phyloP scores from a whole-genome alignment of 1,140 invertebrate genomes.

The Apis florea region DNA sequence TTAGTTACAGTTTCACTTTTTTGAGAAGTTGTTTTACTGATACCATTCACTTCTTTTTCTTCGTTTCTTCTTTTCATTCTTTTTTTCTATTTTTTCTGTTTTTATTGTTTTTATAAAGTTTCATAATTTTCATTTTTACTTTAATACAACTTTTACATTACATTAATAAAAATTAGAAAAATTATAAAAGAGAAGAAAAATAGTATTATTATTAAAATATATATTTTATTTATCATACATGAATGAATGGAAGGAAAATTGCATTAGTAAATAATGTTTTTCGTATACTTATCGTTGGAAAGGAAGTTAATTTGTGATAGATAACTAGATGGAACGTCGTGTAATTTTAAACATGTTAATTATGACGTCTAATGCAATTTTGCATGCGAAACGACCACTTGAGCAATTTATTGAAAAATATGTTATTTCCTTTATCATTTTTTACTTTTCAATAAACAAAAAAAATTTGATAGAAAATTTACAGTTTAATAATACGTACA shows the following conservation, averaged over 20 bases:
- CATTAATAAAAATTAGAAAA: neutral
- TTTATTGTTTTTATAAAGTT: too few relatives aligned
- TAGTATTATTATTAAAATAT: neutral
- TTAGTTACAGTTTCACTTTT: too few relatives aligned
- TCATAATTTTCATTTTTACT: too few relatives aligned
- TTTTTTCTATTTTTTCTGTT: too few relatives aligned
- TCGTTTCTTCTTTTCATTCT: too few relatives aligned
- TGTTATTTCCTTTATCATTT: neutral
- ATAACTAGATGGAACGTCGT: neutral
- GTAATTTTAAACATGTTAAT: slow-evolving; percentile 9
- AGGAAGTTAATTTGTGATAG: neutral
- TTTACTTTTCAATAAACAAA: neutral
- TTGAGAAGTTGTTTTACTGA: too few relatives aligned
- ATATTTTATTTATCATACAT: neutral
- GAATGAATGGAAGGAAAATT: neutral
- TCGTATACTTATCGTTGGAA: neutral
- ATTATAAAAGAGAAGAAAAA: neutral
- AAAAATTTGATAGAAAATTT: neutral
- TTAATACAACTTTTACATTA: neutral
- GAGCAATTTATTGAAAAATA: slow-evolving; percentile 8
- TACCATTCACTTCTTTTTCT: too few relatives aligned
- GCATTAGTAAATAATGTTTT: neutral
- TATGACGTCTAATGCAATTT: neutral
- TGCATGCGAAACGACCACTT: neutral
- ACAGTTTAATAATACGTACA: too few relatives aligned